Conservation (phyloP, 2,888 invertebrate species). For the Mayetiola destructor region DNA sequence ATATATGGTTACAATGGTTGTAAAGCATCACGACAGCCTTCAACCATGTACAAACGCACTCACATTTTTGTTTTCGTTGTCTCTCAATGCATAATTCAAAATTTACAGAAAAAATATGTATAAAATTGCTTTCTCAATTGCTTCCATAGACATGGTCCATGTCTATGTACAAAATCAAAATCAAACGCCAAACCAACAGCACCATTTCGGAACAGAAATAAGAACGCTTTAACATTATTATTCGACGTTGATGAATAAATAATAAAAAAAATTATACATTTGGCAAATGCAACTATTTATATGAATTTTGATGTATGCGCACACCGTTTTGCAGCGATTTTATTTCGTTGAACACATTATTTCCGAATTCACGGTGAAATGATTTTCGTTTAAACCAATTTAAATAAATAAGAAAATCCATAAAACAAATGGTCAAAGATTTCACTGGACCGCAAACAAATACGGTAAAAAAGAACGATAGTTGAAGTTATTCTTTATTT, state of each 20-base stretch:
- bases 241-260: slow-evolving; percentile 6
- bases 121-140: no score
- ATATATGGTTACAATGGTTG: no score
- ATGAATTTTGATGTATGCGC: slow-evolving; percentile 5
- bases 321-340: no score
- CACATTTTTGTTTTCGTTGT: no score
- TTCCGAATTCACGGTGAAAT: slow-evolving; percentile 1
- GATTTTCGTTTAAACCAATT: not conserved
- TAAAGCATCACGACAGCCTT: no score
- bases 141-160: no score
- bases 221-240: not conserved
- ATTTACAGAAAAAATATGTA: no score
- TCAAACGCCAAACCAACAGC: not conserved
- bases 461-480: not conserved
- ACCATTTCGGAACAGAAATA: not conserved
- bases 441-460: not conserved
- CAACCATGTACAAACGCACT: not conserved
- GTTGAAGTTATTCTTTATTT: not conserved
- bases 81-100: no score
- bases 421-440: no score
- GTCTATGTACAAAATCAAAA: no score
- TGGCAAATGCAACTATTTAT: slow-evolving; percentile 9
- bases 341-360: no score
- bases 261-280: slow-evolving; percentile 12
- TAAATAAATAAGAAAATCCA: not conserved